Evolutionary conservation across 2,113 vertebrate species (phyloP), one percentile per base, ranked within the genome.

Genomic region (Propithecus coquereli): DNA sequence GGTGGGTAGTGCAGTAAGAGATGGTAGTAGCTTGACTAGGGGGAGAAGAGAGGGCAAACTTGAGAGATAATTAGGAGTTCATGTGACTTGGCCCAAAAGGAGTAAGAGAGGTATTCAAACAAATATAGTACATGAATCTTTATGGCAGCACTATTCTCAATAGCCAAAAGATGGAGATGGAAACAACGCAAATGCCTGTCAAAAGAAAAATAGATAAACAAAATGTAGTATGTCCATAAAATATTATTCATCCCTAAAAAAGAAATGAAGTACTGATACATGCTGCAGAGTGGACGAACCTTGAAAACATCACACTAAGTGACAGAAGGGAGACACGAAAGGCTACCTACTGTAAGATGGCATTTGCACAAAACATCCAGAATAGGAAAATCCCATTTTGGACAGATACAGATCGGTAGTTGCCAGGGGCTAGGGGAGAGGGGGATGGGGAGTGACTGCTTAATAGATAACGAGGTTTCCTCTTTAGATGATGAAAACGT

Each of bases 141-240:
- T 50, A 20, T 2, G 5, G 11, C 34, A 65, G 54, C 34, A 37
- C 37, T 8, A 1, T 27, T 81, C 73, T 37, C 50, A 32, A 37
- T 0, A 52, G 47, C 59, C 8, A 6, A 14, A 43, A 50, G 47
- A 50, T 1, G 34, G 57, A 66, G 47, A 40, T 2, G 34, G 66
- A 68, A 85, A 14, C 8, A 8, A 18, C 25, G 10, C 73, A 80
- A 32, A 37, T 37, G 57, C 61, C 81, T 30, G 9, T 6, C 27
- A 32, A 12, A 0, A 14, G 40, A 80, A 2, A 34, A 43, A 13
- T 1, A 30, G 47, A 89, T 4, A 16, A 32, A n/a, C 32, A 40
- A 2, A 27, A 1, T 0, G 5, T 34, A 43, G n/a, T 22, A 1
- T 6, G 32, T 52, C 76, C 18, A 40, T 0, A 17, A 20, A 80